Percentiles rank a stretch among this genome's conserved stretches.
Conservation (phyloP, 2,113 vertebrate species). For the Hyaena hyaena region DNA sequence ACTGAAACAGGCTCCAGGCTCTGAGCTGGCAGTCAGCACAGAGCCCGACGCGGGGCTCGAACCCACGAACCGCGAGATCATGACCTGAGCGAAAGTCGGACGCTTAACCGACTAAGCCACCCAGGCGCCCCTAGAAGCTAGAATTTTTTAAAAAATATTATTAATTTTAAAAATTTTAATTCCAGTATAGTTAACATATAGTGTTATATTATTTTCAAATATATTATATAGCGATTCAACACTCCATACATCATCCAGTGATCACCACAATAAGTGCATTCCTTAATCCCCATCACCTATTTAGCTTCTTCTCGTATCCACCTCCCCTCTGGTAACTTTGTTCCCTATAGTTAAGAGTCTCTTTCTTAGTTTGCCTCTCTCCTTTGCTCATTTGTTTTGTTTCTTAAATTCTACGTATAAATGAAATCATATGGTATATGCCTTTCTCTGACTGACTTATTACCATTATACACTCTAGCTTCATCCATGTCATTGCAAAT, state of each 20-base stretch:
- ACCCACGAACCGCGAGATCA: too few relatives aligned
- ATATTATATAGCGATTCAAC: background rate
- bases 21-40: too few relatives aligned
- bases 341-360: background rate
- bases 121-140: background rate
- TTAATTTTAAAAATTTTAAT: background rate
- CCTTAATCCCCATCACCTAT: background rate
- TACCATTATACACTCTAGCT: background rate
- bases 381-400: background rate
- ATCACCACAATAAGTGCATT: background rate
- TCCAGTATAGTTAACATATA: background rate
- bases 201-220: background rate
- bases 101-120: too few relatives aligned
- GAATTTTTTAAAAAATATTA: background rate
- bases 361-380: background rate
- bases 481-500: background rate
- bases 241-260: background rate
- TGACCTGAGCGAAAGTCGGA: too few relatives aligned
- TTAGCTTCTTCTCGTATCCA: background rate
- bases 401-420: background rate
- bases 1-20: too few relatives aligned
- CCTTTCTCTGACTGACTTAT: background rate
- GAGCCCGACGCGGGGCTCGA: too few relatives aligned
- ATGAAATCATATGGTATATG: background rate
- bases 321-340: background rate